Evolutionary conservation across 2,888 invertebrate genomes (phyloP), one percentile per base, ranked within the genome.

Genomic region (Agonopterix heracliana): DNA sequence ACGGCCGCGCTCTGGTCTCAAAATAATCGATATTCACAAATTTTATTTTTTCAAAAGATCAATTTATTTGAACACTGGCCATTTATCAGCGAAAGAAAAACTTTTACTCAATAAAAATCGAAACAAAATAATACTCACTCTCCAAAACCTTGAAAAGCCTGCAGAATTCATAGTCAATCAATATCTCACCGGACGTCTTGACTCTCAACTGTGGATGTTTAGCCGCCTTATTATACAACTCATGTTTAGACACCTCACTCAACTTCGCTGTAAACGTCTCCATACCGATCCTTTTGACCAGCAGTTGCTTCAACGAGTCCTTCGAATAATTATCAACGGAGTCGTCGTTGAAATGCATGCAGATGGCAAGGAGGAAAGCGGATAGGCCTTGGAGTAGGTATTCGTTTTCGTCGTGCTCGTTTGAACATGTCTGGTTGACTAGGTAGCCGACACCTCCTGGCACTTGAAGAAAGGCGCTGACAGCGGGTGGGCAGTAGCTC

Each of bases 121-220:
- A 4, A 17, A 17, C 3, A 26, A 26, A 26, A 2, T 38, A 38
- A 71, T 26, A 26, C 78, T 74, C 63, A 92, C 93, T 89, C 84
- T 96, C 96, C 35, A 95, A 78, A 1, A 91, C 91, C 79, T 97
- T 98, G 75, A 97, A 96, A 26, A 98, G 88, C 68, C 93, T 93
- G 68, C 98, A 98, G 87, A 98, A 99, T 81, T 98, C 97, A 74
- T 96, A 96, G 79, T 99, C 99, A 41, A 99, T 90, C 48, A 98
- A 86, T 12, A 98, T 90, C 55, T 98, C 98, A 0, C 88, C 86
- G 2, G 95, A 87, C 48, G 91, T 89, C 74, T 93, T 93, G 9
- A 94, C 95, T 43, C 93, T 90, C 34, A 96, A 91, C 80, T 98
- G 98, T 0, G 99, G 98, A 66, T 96, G 96, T 74, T 99, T 98